A percentile compares a stretch with the other conserved stretches of the same genome.
These are phyloP conservation scores for Amphiduros pacificus DNA, from an alignment of 2,888 invertebrate species.

Conservation along the genomic window DNA sequence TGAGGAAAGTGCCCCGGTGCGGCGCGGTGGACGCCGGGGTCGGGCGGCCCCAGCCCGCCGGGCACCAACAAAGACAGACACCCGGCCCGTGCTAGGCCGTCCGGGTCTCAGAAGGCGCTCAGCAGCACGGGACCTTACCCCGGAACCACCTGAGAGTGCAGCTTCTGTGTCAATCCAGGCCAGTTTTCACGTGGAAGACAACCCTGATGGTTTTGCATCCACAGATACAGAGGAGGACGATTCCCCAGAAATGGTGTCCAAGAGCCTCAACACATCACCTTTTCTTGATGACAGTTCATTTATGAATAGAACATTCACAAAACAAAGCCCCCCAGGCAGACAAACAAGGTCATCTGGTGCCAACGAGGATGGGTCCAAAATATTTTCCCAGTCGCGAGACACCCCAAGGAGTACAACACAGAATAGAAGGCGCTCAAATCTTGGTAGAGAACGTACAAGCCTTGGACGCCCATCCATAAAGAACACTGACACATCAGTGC, in stretches of 20 bases:
- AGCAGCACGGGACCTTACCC: neutral
- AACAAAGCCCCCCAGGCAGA: neutral
- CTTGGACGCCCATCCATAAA: neutral
- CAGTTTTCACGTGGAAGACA: neutral
- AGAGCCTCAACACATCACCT: neutral
- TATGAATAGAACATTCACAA: neutral
- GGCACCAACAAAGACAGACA: neutral
- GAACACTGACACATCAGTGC: neutral
- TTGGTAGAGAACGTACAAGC: no score
- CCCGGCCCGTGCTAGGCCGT: neutral
- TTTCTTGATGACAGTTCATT: neutral
- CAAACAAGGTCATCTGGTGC: neutral
- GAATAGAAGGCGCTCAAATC: no score
- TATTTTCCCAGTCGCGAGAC: neutral
- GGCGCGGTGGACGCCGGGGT: neutral
- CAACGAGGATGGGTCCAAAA: neutral
- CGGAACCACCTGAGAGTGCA: neutral
- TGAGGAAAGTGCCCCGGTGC: neutral
- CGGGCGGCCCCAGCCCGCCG: neutral
- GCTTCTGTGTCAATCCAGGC: neutral
- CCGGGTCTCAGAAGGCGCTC: neutral
- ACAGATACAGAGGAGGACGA: slow-evolving; percentile 5
- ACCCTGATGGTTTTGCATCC: neutral
- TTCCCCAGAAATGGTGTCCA: neutral
- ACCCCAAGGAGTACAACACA: neutral